Evolutionary conservation across 1,140 invertebrate species (phyloP).

Genomic region (Heliconius himera): DNA sequence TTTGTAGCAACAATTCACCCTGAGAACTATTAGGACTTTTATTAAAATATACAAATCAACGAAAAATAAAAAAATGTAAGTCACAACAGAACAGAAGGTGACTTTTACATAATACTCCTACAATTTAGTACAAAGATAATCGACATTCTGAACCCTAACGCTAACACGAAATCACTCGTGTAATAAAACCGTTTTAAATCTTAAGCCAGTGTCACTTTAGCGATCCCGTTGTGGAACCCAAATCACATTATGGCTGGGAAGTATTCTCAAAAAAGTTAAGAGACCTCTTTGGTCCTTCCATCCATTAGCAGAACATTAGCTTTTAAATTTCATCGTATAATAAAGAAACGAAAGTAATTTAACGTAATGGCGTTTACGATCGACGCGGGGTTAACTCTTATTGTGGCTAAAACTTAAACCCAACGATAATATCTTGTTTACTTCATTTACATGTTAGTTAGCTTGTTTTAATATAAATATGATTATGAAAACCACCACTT

Average conservation of each 20-base stretch:
- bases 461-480: neutral
- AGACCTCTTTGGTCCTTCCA: constrained; percentile 14
- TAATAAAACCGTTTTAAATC: constrained; percentile 13
- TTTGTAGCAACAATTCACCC: too few species aligned
- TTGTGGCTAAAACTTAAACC: neutral
- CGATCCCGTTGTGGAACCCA: neutral
- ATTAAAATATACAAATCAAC: too few species aligned
- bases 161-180: neutral
- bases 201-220: constrained; percentile 10
- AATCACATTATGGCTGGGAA: constrained; percentile 5
- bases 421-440: neutral
- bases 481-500: neutral
- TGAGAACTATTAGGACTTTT: too few species aligned
- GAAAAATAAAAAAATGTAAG: too few species aligned
- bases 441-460: neutral
- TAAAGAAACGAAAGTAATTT: constrained; percentile 33
- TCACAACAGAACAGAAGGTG: too few species aligned
- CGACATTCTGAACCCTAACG: neutral
- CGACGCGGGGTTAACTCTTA: constrained; percentile 14
- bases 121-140: too few species aligned
- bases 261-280: constrained; percentile 25
- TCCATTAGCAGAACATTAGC: constrained; percentile 36
- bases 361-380: constrained; percentile 27
- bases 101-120: too few species aligned
- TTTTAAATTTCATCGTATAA: constrained; percentile 34